These are phyloP conservation scores for Archegozetes longisetosus DNA, from an alignment of 1,140 invertebrate genomes.

Conservation along the genomic window DNA sequence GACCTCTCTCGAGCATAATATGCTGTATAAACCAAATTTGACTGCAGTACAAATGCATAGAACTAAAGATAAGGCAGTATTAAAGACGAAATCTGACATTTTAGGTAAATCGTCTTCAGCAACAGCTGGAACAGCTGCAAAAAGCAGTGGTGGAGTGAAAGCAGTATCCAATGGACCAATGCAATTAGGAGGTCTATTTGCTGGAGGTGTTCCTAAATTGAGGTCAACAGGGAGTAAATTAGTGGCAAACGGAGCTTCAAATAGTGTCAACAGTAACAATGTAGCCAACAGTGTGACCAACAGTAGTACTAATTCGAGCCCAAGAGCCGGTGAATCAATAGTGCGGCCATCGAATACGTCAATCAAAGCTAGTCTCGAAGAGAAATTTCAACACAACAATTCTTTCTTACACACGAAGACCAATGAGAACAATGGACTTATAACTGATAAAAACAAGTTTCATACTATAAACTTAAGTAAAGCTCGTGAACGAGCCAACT, in stretches of 20 bases:
- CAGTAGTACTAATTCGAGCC: neutral
- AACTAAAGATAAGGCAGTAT: no score
- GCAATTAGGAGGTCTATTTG: neutral
- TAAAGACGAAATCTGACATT: no score
- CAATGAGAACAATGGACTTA: neutral
- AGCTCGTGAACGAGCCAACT: neutral
- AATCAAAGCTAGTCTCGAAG: neutral
- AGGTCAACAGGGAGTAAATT: conserved; percentile 1
- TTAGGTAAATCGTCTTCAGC: no score
- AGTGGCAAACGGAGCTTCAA: neutral
- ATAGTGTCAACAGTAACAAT: neutral
- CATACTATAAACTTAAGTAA: neutral
- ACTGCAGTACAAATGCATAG: no score
- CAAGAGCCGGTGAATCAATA: neutral
- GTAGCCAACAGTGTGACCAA: neutral
- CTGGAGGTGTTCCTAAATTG: conserved; percentile 9
- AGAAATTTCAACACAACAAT: neutral
- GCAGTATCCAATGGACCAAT: neutral
- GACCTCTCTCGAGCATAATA: no score
- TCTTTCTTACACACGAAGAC: neutral
- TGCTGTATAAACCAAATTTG: no score
- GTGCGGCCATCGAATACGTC: neutral
- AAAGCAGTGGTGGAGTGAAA: neutral
- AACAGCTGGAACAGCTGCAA: neutral
- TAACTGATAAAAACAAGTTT: neutral